Conservation (phyloP, 2,113 vertebrate species). For the Takifugu flavidus region DNA sequence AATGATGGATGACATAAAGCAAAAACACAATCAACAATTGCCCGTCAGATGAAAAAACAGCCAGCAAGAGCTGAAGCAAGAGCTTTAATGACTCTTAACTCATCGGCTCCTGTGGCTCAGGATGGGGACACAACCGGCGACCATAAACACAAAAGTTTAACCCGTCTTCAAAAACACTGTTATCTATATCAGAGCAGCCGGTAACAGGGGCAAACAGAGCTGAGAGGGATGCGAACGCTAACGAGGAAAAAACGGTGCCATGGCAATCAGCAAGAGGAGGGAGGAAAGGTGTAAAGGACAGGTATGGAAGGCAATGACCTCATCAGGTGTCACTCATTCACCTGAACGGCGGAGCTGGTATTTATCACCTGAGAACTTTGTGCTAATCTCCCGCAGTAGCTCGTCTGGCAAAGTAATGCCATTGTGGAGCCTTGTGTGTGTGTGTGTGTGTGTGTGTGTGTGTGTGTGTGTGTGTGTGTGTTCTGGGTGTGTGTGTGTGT, state of each 20-base stretch:
- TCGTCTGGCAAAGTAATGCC: slow-evolving; percentile 3
- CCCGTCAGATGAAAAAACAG: slow-evolving; percentile 28
- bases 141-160: slow-evolving; percentile 48
- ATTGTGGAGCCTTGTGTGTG: not conserved
- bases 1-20: slow-evolving; percentile 53
- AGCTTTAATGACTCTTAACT: slow-evolving; percentile 32
- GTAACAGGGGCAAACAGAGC: slow-evolving; percentile 27
- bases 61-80: slow-evolving; percentile 21
- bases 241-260: slow-evolving; percentile 33
- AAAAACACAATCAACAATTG: slow-evolving; percentile 24
- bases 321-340: slow-evolving; percentile 56
- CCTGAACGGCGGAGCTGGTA: slow-evolving; percentile 11
- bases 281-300: slow-evolving; percentile 39
- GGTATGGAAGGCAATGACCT: slow-evolving; percentile 32
- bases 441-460: not conserved
- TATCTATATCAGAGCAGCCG: slow-evolving; percentile 50
- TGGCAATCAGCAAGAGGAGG: slow-evolving; percentile 39
- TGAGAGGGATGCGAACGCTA: slow-evolving; percentile 38
- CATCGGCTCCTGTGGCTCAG: slow-evolving; percentile 15
- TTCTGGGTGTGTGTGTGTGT: not conserved
- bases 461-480: not conserved
- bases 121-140: slow-evolving; percentile 16
- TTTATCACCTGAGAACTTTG: slow-evolving; percentile 30
- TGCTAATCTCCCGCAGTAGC: slow-evolving; percentile 9
- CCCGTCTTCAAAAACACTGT: slow-evolving; percentile 45